These are phyloP conservation scores for Hermetia illucens DNA, from an alignment of 1,140 invertebrate genomes.

Conservation along the genomic window DNA sequence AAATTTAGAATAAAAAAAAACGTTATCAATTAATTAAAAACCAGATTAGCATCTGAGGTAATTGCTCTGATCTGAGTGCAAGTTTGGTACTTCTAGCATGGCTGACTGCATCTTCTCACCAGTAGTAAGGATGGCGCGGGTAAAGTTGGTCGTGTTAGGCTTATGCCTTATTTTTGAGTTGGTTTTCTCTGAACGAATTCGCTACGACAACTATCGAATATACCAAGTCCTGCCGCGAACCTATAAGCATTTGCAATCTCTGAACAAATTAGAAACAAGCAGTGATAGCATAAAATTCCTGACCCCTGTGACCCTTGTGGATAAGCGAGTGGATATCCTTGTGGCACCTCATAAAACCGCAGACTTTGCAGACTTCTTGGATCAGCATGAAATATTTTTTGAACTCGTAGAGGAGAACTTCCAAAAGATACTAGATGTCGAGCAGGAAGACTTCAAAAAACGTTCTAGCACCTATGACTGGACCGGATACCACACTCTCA, in stretches of 20 bases:
- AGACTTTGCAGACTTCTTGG: constrained; percentile 19
- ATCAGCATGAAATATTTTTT: constrained; percentile 31
- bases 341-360: constrained; percentile 28
- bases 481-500: constrained; percentile 32
- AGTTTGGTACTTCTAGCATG: no score
- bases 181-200: constrained; percentile 16
- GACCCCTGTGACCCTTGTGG: constrained; percentile 17
- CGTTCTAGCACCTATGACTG: constrained; percentile 31
- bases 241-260: constrained; percentile 25
- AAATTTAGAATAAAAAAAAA: no score
- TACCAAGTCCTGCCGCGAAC: constrained; percentile 30
- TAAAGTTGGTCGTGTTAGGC: constrained; percentile 12
- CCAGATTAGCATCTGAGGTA: no score
- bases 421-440: constrained; percentile 16
- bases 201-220: constrained; percentile 36
- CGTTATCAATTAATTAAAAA: no score
- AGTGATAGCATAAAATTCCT: constrained; percentile 26
- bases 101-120: no score
- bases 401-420: constrained; percentile 17
- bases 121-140: constrained; percentile 24
- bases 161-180: constrained; percentile 15
- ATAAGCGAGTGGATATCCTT: constrained; percentile 17
- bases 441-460: constrained; percentile 21
- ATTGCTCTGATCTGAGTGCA: no score
- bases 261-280: constrained; percentile 19